Conservation (phyloP, 1,140 invertebrate genomes). For the Drosophila sechellia region DNA sequence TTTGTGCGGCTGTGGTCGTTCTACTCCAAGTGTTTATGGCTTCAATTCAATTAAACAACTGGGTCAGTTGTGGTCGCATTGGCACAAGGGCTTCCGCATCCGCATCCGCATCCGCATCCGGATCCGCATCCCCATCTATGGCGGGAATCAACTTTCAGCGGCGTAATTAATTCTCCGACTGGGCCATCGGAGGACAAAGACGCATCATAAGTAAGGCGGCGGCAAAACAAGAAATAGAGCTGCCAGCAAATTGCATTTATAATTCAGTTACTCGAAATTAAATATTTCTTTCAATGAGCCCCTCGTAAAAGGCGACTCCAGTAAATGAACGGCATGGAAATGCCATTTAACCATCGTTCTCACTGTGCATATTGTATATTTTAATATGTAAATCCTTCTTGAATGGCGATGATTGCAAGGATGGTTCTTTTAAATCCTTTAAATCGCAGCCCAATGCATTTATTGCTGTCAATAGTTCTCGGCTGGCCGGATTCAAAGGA, state of each 20-base stretch:
- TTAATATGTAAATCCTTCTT: slow-evolving; percentile 16
- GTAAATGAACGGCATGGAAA: not conserved
- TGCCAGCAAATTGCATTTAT: slow-evolving; percentile 50
- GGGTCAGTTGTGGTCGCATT: slow-evolving; percentile 68
- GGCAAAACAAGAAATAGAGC: slow-evolving; percentile 38
- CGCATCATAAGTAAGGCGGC: slow-evolving; percentile 31
- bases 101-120: slow-evolving; percentile 19
- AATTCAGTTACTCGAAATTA: slow-evolving; percentile 45
- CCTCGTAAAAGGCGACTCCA: not conserved
- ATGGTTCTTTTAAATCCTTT: not conserved
- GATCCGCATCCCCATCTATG: slow-evolving; percentile 5
- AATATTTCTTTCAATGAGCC: slow-evolving; percentile 39
- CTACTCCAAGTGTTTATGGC: slow-evolving; percentile 74
- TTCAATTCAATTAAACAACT: slow-evolving; percentile 83
- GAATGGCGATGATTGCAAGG: slow-evolving; percentile 18
- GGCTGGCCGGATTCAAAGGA: not conserved
- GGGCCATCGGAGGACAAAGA: slow-evolving; percentile 45
- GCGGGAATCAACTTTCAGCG: slow-evolving; percentile 42
- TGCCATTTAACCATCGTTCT: slow-evolving; percentile 1
- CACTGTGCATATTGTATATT: slow-evolving; percentile 41
- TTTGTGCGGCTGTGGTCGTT: slow-evolving; percentile 15
- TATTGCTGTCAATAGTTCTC: slow-evolving; percentile 31
- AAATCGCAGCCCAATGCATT: slow-evolving; percentile 10
- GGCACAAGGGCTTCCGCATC: slow-evolving; percentile 49
- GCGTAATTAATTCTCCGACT: slow-evolving; percentile 55